These are phyloP conservation scores for Mustela lutreola DNA, from an alignment of 2,113 vertebrate genomes.

Conservation along the genomic window DNA sequence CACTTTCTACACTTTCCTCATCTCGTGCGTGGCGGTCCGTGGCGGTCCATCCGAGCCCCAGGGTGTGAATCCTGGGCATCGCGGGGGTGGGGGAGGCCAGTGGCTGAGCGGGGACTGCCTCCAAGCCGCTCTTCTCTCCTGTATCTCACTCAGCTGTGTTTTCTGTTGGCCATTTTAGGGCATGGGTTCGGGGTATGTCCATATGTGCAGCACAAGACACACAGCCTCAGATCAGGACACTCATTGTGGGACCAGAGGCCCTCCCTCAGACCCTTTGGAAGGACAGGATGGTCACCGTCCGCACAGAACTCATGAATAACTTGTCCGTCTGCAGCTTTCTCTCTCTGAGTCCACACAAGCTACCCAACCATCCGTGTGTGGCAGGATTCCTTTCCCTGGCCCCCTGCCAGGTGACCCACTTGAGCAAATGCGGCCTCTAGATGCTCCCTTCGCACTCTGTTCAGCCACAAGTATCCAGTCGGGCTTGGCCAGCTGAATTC, in stretches of 20 bases:
- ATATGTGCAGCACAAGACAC: background rate
- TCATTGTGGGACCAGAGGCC: background rate
- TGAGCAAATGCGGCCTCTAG: background rate
- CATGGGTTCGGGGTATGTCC: too few species aligned
- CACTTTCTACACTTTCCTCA: background rate
- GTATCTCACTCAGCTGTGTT: background rate
- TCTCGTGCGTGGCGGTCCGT: background rate
- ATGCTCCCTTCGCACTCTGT: accelerated
- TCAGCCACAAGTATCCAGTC: too few species aligned
- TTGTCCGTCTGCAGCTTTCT: accelerated
- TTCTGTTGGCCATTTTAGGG: background rate
- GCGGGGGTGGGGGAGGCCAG: background rate
- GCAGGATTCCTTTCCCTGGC: too few species aligned
- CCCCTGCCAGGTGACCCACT: background rate
- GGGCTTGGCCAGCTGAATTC: background rate
- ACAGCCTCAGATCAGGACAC: too few species aligned
- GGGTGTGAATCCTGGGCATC: background rate
- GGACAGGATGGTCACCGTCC: accelerated
- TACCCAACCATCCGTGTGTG: accelerated
- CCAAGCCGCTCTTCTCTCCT: background rate
- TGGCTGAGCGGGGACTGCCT: background rate
- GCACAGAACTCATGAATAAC: accelerated
- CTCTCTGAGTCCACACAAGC: background rate
- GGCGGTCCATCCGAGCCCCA: accelerated
- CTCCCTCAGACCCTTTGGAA: background rate